These are phyloP conservation scores for Ectemnius lituratus DNA, from an alignment of 2,888 invertebrate species.

Conservation along the genomic window DNA sequence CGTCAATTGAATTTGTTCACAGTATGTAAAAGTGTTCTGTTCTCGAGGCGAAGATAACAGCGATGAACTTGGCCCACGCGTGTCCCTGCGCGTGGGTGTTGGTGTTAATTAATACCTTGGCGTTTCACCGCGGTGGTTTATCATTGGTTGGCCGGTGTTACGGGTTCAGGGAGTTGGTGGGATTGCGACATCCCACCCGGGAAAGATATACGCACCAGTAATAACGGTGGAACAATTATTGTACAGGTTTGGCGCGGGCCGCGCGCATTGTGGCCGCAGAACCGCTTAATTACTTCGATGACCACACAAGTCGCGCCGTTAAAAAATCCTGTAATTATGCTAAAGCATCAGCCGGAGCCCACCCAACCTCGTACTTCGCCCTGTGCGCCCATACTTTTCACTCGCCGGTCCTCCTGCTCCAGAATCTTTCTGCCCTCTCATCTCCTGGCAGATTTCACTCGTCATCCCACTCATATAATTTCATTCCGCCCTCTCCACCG, in stretches of 20 bases:
- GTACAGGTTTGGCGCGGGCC: not conserved
- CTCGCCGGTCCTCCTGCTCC: not conserved
- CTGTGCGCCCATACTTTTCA: conserved; percentile 25
- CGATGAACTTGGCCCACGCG: too few species aligned
- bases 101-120: conserved; percentile 3
- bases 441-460: conserved; percentile 35
- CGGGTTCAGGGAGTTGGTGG: not conserved
- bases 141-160: not conserved
- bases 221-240: conserved; percentile 19
- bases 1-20: too few species aligned
- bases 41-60: too few species aligned
- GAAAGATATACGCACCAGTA: not conserved
- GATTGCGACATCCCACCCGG: not conserved
- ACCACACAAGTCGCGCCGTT: conserved; percentile 42
- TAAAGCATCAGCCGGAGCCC: conserved; percentile 50
- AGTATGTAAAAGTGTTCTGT: too few species aligned
- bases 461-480: conserved; percentile 42
- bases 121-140: too few species aligned
- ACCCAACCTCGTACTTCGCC: conserved; percentile 29
- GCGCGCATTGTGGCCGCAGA: conserved; percentile 22
- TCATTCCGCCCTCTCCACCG: not conserved
- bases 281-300: conserved; percentile 50
- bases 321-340: conserved; percentile 63
- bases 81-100: too few species aligned
- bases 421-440: conserved; percentile 47